Conservation (phyloP, 2,797 vertebrate species). For the Xenopus petersii region DNA sequence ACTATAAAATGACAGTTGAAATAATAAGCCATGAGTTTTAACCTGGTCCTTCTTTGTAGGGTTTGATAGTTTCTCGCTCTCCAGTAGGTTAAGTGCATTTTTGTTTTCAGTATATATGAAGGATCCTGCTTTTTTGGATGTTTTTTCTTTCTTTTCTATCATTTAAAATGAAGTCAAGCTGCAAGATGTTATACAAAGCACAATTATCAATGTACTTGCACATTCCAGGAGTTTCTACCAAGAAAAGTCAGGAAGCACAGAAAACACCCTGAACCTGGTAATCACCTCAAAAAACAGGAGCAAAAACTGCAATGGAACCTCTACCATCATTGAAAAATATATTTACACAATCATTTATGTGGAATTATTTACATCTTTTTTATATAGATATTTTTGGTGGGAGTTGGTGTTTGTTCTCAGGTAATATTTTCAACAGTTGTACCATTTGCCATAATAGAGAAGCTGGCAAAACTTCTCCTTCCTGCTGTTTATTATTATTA, state of each 20-base stretch:
- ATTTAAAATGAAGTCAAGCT: slow-evolving; percentile 71
- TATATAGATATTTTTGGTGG: slow-evolving; percentile 10
- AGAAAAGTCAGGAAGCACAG: slow-evolving; percentile 61
- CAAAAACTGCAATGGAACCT: slow-evolving; percentile 51
- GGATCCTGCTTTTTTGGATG: slow-evolving; percentile 62
- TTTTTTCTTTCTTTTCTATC: slow-evolving; percentile 62
- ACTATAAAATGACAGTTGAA: too few relatives aligned
- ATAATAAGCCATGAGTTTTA: neutral
- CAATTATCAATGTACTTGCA: slow-evolving; percentile 65
- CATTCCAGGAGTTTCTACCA: slow-evolving; percentile 62
- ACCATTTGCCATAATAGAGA: slow-evolving; percentile 21
- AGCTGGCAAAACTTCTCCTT: neutral
- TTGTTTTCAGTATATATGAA: slow-evolving; percentile 11
- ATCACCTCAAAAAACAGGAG: slow-evolving; percentile 57
- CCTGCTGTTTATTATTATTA: neutral
- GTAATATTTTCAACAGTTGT: slow-evolving; percentile 35
- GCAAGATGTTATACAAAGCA: slow-evolving; percentile 63
- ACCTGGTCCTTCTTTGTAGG: slow-evolving; percentile 21
- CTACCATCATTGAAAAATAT: slow-evolving; percentile 54
- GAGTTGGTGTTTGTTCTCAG: slow-evolving; percentile 53
- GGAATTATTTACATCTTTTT: slow-evolving; percentile 53
- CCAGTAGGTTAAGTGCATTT: slow-evolving; percentile 9
- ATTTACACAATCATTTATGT: slow-evolving; percentile 56
- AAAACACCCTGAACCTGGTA: slow-evolving; percentile 61
- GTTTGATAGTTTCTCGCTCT: neutral